Evolutionary conservation across 2,113 vertebrate species (phyloP).

Genomic region (Pachycephala philippinensis): DNA sequence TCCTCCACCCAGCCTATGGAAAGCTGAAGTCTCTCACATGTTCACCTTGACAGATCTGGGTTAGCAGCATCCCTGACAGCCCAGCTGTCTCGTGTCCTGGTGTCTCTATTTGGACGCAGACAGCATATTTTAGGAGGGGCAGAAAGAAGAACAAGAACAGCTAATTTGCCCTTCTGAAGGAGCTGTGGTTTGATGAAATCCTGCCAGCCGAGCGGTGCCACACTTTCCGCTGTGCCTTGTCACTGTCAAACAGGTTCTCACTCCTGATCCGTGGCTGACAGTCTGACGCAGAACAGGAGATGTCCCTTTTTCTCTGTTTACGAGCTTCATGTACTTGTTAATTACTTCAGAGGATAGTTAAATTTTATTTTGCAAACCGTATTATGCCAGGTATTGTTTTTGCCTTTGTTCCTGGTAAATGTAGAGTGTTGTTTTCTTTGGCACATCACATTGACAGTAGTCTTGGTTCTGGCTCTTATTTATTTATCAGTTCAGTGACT

Average conservation of each 20-base stretch:
- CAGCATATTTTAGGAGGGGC: slow-evolving; percentile 1
- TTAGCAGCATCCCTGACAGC: slow-evolving; percentile 30
- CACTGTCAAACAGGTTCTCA: not conserved
- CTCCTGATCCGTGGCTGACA: not conserved
- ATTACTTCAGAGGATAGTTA: not conserved
- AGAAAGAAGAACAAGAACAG: slow-evolving; percentile 1
- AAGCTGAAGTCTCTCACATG: slow-evolving; percentile 16
- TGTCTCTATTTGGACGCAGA: slow-evolving; percentile 14
- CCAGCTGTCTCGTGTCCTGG: not conserved
- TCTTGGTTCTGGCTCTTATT: not conserved
- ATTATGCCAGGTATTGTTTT: not conserved
- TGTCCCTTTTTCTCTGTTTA: not conserved
- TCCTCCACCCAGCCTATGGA: not conserved
- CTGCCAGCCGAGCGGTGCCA: not conserved
- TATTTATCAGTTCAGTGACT: slow-evolving; percentile 28
- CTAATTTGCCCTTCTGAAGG: slow-evolving; percentile 31
- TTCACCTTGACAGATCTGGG: slow-evolving; percentile 46
- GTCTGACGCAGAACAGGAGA: not conserved
- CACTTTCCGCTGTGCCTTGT: not conserved
- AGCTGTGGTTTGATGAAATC: not conserved
- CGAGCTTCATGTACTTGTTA: not conserved
- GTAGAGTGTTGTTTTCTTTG: not conserved
- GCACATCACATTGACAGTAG: not conserved
- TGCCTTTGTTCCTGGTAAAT: not conserved
- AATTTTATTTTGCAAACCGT: not conserved